Percentiles rank a stretch among this genome's conserved stretches.
These are phyloP conservation scores for Camponotus floridanus DNA, from an alignment of 1,140 invertebrate species.

Conservation along the genomic window DNA sequence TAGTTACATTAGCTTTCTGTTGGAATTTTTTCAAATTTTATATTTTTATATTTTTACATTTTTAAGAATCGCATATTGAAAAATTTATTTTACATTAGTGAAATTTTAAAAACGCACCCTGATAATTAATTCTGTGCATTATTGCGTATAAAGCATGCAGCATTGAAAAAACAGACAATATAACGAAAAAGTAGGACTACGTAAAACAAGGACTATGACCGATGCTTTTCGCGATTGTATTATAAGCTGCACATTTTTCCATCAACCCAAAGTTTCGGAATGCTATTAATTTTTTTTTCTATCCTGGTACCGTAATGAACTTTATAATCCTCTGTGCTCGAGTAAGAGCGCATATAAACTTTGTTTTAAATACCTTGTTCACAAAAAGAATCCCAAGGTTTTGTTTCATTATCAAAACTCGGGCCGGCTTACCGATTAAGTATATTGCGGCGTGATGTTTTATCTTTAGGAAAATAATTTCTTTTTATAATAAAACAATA, in stretches of 20 bases:
- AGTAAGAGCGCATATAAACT: slow-evolving; percentile 54
- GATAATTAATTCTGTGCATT: neutral
- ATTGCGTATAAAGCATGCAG: neutral
- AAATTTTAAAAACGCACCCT: neutral
- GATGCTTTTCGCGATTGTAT: slow-evolving; percentile 44
- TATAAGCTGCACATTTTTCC: slow-evolving; percentile 65
- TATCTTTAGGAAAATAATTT: slow-evolving; percentile 35
- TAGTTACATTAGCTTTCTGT: neutral
- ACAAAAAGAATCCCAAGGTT: slow-evolving; percentile 54
- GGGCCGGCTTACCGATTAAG: slow-evolving; percentile 50
- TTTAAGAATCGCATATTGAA: neutral
- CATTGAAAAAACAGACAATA: neutral
- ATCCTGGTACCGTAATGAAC: slow-evolving; percentile 50
- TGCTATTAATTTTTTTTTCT: slow-evolving; percentile 64
- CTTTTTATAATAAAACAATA: slow-evolving; percentile 36
- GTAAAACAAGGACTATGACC: neutral
- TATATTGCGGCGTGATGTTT: slow-evolving; percentile 42
- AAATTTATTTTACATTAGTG: neutral
- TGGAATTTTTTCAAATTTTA: slow-evolving; percentile 4
- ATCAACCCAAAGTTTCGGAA: slow-evolving; percentile 41
- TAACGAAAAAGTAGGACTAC: slow-evolving; percentile 4
- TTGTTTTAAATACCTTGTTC: slow-evolving; percentile 45
- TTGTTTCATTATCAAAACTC: slow-evolving; percentile 44
- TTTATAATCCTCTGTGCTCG: slow-evolving; percentile 57
- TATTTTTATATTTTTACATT: neutral